Evolutionary conservation across 2,797 vertebrate species (phyloP), one percentile per base, ranked within the genome.

Genomic region (Sylvia borin): DNA sequence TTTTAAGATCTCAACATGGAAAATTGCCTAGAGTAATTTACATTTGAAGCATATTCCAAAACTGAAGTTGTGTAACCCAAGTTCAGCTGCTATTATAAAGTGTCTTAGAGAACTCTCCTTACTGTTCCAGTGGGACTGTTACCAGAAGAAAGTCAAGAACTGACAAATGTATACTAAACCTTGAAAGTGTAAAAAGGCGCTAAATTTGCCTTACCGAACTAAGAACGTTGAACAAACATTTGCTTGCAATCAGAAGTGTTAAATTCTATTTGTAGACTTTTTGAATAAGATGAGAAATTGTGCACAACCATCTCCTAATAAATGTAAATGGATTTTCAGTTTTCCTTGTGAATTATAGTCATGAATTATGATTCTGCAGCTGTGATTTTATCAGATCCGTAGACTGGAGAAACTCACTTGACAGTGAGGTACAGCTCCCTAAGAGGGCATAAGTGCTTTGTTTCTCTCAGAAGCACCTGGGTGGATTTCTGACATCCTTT

Each of bases 281-380:
- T 96, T 84, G 92, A 94, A 91, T 78, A 94, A 88, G 92, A 93
- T 73, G 58, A 94, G 50, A 70, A 95, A 94, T 94, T 96, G 94
- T 96, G 93, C 94, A 91, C 92, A 97, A 92, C 82, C 64, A 85
- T 96, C 90, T 96, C 87, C 82, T 95, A 96, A 97, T 96, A 96
- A 96, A 96, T 85, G 62, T 93, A 86, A 95, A 88, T 78, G 90
- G 62, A 94, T 94, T 96, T 96, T 89, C 85, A 88, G 78, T 91
- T 93, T 88, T 91, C n/a, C 57, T 95, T 92, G 94, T 96, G 95
- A 84, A 90, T 95, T 84, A 93, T 76, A 93, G 83, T 96, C 10
- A 67, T 96, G 94, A 94, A 81, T 95, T 86, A 60, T 6, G 43
- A 51, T 89, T 95, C 58, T 9, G 16, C 77, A 94, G 60, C 61